phyloP scores from a whole-genome alignment of 2,797 vertebrate species.

The Aphelocoma californica region DNA sequence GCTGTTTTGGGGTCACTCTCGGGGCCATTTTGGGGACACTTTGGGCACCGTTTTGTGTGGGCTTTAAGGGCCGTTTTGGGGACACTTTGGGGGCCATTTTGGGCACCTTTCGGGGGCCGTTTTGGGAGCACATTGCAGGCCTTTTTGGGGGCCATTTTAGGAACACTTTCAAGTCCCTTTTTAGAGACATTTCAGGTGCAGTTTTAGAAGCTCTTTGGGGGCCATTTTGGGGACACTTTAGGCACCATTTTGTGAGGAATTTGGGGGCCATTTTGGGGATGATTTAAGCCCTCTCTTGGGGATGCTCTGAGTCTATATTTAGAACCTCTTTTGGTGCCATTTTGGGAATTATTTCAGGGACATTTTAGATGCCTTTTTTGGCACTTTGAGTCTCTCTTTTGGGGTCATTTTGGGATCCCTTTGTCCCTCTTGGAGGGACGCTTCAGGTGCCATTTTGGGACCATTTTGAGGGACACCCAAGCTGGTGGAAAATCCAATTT shows the following conservation, averaged over 20 bases:
- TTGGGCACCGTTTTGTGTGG: too few species aligned
- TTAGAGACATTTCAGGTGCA: background rate
- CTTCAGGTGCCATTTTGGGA: background rate
- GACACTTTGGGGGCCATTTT: background rate
- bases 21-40: too few species aligned
- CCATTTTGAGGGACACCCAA: background rate
- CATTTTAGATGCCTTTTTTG: background rate
- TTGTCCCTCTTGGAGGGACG: background rate
- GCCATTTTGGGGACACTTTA: background rate
- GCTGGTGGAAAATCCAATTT: rapidly evolving
- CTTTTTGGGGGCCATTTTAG: rapidly evolving
- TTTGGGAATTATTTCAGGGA: background rate
- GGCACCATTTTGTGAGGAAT: too few species aligned
- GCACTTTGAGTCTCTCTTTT: background rate
- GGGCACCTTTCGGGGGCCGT: rapidly evolving
- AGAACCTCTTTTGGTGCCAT: rapidly evolving
- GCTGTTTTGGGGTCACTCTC: too few species aligned
- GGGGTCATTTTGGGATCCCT: background rate
- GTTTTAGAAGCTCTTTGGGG: background rate
- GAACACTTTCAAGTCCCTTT: background rate
- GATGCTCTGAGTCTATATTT: too few species aligned
- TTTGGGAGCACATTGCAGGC: rapidly evolving
- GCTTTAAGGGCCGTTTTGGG: too few species aligned
- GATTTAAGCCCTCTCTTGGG: too few species aligned
- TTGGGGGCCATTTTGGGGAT: too few species aligned